phyloP scores from a whole-genome alignment of 2,113 vertebrate species.

The Sprattus sprattus region DNA sequence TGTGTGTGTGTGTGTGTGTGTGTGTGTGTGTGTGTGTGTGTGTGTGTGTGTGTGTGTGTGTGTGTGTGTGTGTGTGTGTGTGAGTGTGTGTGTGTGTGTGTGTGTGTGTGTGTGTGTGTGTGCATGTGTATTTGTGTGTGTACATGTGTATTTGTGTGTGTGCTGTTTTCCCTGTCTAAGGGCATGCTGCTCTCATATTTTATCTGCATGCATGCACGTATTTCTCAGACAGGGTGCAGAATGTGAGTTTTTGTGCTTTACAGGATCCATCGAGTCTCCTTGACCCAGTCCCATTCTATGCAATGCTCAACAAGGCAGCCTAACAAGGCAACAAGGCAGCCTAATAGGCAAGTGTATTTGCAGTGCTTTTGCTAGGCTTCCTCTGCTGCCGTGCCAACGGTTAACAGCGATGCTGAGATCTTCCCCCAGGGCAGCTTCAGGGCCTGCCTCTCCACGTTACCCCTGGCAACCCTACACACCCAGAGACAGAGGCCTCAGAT shows the following conservation, averaged over 20 bases:
- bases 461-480: not conserved
- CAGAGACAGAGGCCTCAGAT: not conserved
- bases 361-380: not conserved
- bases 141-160: not conserved
- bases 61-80: conserved; percentile 1
- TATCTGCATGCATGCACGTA: not conserved
- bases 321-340: not conserved
- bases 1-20: not conserved
- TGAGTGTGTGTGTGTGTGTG: conserved; percentile 10
- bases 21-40: not conserved
- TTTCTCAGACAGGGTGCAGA: not conserved
- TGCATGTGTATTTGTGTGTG: not conserved
- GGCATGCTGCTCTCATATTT: not conserved
- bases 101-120: conserved; percentile 3
- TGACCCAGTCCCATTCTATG: not conserved
- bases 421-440: not conserved
- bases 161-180: not conserved
- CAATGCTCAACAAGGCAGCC: not conserved
- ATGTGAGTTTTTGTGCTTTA: not conserved
- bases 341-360: no score
- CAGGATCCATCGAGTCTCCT: not conserved
- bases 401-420: not conserved
- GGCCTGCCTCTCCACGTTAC: not conserved
- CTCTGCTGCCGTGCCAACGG: not conserved
- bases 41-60: conserved; percentile 20